These are phyloP conservation scores for Vanessa atalanta DNA, from an alignment of 1,140 invertebrate genomes.

Conservation along the genomic window DNA sequence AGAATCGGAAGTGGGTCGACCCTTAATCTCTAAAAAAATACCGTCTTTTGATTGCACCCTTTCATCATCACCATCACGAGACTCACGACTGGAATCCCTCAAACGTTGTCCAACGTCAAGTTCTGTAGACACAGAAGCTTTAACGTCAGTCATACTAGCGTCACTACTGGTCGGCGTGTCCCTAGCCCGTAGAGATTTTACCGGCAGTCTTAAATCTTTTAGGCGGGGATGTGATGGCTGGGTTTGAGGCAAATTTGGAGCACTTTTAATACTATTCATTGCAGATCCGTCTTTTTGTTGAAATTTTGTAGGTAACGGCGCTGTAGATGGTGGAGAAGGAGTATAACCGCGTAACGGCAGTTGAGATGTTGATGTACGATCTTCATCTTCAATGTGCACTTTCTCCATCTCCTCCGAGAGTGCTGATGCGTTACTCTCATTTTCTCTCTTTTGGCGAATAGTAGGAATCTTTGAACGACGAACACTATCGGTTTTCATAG, in stretches of 20 bases:
- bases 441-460: conserved; percentile 81
- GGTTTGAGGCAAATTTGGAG: conserved; percentile 87
- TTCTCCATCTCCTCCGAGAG: conserved; percentile 84
- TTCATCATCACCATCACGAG: conserved; percentile 82
- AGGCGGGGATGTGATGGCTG: conserved; percentile 85
- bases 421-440: conserved; percentile 80
- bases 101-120: conserved; percentile 74
- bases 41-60: conserved; percentile 83
- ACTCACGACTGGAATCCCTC: conserved; percentile 76
- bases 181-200: conserved; percentile 82
- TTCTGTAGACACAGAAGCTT: conserved; percentile 72
- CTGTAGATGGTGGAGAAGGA: conserved; percentile 89
- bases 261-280: conserved; percentile 89
- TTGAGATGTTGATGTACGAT: conserved; percentile 75
- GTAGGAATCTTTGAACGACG: conserved; percentile 82
- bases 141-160: conserved; percentile 81
- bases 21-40: conserved; percentile 86
- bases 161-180: conserved; percentile 84
- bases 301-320: conserved; percentile 89
- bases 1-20: conserved; percentile 83
- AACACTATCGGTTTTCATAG: conserved; percentile 77
- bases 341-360: conserved; percentile 84
- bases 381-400: conserved; percentile 83
- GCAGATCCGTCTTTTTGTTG: conserved; percentile 86
- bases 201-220: conserved; percentile 85